Evolutionary conservation across 2,113 vertebrate species (phyloP).

Genomic region (Corythaeola cristata): DNA sequence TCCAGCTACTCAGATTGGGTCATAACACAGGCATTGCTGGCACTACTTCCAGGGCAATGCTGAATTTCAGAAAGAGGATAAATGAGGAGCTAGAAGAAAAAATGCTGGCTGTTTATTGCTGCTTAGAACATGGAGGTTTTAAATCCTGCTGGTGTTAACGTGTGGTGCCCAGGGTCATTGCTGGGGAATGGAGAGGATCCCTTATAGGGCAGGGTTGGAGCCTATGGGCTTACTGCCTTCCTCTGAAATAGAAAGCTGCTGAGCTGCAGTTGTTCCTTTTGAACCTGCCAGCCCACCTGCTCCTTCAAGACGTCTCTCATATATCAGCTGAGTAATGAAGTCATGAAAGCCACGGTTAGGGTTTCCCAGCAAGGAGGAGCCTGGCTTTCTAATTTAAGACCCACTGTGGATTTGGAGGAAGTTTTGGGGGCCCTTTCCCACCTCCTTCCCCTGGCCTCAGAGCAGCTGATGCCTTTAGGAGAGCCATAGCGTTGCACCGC

Average conservation of each 20-base stretch:
- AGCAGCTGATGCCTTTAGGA: not conserved
- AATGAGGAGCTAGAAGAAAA: not conserved
- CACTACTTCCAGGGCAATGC: not conserved
- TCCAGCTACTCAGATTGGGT: not conserved
- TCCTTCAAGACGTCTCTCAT: constrained; percentile 71
- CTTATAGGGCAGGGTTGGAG: constrained; percentile 63
- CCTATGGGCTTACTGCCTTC: constrained; percentile 58
- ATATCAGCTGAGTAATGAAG: constrained; percentile 69
- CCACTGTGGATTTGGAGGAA: not conserved
- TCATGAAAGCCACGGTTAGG: not conserved
- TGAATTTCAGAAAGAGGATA: not conserved
- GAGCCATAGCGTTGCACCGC: not conserved
- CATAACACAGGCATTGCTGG: not conserved
- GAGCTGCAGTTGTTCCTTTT: constrained; percentile 71
- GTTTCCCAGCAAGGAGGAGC: constrained; percentile 29
- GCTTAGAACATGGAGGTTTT: not conserved
- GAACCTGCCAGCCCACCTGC: constrained; percentile 63
- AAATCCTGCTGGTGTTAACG: not conserved
- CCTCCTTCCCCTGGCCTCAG: not conserved
- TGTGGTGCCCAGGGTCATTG: not conserved
- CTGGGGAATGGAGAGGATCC: constrained; percentile 47
- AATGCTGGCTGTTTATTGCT: not conserved
- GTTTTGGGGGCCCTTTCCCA: not conserved
- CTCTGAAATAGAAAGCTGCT: constrained; percentile 73
- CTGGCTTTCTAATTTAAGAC: constrained; percentile 57